A percentile compares a stretch with the other conserved stretches of the same genome.
phyloP scores from a whole-genome alignment of 2,888 invertebrate species.

The Danaus chrysippus region DNA sequence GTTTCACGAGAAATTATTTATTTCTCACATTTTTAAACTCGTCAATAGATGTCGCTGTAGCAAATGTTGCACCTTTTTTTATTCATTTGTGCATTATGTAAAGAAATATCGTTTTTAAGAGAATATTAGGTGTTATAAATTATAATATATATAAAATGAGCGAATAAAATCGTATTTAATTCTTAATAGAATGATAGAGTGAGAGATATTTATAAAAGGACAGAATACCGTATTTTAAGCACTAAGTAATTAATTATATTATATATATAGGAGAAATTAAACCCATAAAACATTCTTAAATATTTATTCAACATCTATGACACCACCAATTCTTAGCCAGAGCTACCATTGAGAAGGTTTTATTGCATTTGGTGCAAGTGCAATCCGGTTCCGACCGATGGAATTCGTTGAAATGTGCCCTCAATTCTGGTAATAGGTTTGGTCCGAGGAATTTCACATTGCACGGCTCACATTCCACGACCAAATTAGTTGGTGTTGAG shows the following conservation, averaged over 20 bases:
- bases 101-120: too few relatives aligned
- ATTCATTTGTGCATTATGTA: too few relatives aligned
- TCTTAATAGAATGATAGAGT: too few relatives aligned
- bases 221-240: too few relatives aligned
- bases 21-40: too few relatives aligned
- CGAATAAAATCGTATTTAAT: too few relatives aligned
- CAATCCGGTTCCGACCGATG: constrained; percentile 49
- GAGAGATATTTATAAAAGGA: too few relatives aligned
- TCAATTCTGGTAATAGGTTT: constrained; percentile 27
- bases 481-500: constrained; percentile 26
- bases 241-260: neutral
- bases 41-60: too few relatives aligned
- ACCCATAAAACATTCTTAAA: neutral
- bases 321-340: constrained; percentile 42
- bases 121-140: too few relatives aligned
- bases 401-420: constrained; percentile 42
- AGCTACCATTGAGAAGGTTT: constrained; percentile 33
- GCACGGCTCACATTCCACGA: constrained; percentile 47
- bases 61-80: too few relatives aligned
- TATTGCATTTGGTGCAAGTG: constrained; percentile 45
- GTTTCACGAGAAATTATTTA: too few relatives aligned
- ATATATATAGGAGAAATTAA: neutral
- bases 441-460: constrained; percentile 33
- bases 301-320: constrained; percentile 40
- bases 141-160: too few relatives aligned